Evolutionary conservation across 2,888 invertebrate genomes (phyloP).

Genomic region (Dryocosmus kuriphilus): DNA sequence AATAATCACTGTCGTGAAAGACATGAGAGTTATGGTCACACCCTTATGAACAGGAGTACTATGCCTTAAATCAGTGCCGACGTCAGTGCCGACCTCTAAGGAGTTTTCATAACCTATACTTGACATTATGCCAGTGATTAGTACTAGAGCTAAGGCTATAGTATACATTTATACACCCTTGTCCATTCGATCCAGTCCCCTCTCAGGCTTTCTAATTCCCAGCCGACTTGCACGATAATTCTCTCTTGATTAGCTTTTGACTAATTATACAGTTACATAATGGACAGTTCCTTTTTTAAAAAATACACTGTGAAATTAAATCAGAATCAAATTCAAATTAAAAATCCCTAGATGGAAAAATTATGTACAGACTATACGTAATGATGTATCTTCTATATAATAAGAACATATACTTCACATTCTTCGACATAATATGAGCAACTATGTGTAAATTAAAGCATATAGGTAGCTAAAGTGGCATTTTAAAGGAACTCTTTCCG

Average conservation of each 20-base stretch:
- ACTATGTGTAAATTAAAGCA: too few species aligned
- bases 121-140: conserved; percentile 2
- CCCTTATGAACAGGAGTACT: not conserved
- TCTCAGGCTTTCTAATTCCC: not conserved
- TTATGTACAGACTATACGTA: too few species aligned
- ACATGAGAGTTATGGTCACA: not conserved
- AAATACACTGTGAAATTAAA: not conserved
- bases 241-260: not conserved
- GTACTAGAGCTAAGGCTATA: not conserved
- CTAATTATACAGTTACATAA: not conserved
- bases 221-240: not conserved
- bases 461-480: too few species aligned
- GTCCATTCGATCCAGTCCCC: not conserved
- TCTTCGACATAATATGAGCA: too few species aligned
- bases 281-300: not conserved
- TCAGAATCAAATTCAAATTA: not conserved
- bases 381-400: too few species aligned
- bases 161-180: not conserved
- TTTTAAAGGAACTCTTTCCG: too few species aligned
- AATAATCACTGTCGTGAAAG: not conserved
- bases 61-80: not conserved
- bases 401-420: too few species aligned
- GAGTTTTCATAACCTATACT: not conserved
- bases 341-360: too few species aligned
- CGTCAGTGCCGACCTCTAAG: not conserved